Conservation (phyloP, 2,113 vertebrate species). For the Delphinapterus leucas region DNA sequence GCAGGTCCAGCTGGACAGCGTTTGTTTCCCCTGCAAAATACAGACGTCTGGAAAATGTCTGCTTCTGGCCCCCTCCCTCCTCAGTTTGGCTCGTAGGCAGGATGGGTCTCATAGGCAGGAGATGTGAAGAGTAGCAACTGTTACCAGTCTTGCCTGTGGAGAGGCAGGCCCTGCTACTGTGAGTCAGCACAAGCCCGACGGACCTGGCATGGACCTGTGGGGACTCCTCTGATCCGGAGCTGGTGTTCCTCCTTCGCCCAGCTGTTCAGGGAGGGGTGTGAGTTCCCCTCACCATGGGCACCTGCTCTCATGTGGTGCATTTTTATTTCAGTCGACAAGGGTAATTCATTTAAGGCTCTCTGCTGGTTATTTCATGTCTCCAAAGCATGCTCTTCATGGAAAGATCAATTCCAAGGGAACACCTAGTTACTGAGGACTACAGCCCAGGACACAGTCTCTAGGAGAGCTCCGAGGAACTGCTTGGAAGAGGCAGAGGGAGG, state of each 20-base stretch:
- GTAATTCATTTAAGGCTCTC: constrained; percentile 75
- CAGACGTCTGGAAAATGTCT: background rate
- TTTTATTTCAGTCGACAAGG: background rate
- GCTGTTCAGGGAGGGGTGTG: too few species aligned
- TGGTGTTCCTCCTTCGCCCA: too few species aligned
- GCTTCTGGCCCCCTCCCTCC: background rate
- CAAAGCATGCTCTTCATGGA: constrained; percentile 72
- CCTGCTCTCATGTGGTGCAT: background rate
- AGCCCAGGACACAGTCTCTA: background rate
- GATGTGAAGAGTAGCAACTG: fast-evolving
- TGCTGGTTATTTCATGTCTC: constrained; percentile 69
- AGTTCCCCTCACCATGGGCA: background rate
- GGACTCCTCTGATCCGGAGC: background rate
- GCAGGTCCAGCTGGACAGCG: background rate
- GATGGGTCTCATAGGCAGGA: background rate
- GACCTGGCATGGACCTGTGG: fast-evolving
- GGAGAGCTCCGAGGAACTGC: background rate
- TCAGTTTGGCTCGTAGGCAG: background rate
- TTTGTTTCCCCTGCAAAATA: background rate
- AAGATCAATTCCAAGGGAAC: constrained; percentile 55
- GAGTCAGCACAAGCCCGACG: background rate
- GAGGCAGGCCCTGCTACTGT: fast-evolving
- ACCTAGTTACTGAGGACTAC: background rate
- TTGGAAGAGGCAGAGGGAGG: background rate
- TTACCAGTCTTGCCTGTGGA: fast-evolving